Evolutionary conservation across 1,140 invertebrate genomes (phyloP), one percentile per base, ranked within the genome.

Genomic region (Lucilia cuprina): DNA sequence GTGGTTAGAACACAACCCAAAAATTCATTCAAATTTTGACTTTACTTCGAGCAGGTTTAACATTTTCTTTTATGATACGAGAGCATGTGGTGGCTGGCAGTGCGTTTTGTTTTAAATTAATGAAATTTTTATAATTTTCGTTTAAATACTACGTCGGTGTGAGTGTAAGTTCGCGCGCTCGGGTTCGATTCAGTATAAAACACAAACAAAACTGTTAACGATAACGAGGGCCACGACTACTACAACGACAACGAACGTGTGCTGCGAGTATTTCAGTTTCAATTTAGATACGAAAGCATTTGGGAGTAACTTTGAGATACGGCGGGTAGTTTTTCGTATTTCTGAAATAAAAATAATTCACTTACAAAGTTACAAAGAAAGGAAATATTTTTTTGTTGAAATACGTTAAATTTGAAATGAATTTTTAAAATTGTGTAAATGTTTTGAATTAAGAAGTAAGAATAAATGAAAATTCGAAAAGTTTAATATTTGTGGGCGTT

Each of bases 241-340:
- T 49, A 80, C 47, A 50, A 50, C 77, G 41, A 49, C 41, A 80
- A 47, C 77, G 77, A 80, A 80, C 65, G 65, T 80, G n/a, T 80
- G 77, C 77, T 80, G 77, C 77, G 35, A 49, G 77, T 49, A 49
- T 80, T 80, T 80, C 77, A 80, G 77, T 80, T 80, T 80, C 41
- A 80, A 80, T 80, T 80, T 80, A 80, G 77, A 80, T 80, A 80
- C 77, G 77, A 80, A 80, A 80, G 77, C 77, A 80, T 80, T 80
- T 80, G 77, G 77, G 77, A 80, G 77, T 80, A 49, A 21, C 41
- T 80, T 30, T 47, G 47, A 80, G 41, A 80, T 80, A 80, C 77
- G 65, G 77, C 77, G 19, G n/a, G 65, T 41, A 41, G 10, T 41
- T 41, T 41, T 41, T 41, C 5, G 41, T 41, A 41, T 41, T 41